These are phyloP conservation scores for Sylvietta virens DNA, from an alignment of 2,113 vertebrate genomes.

Conservation along the genomic window DNA sequence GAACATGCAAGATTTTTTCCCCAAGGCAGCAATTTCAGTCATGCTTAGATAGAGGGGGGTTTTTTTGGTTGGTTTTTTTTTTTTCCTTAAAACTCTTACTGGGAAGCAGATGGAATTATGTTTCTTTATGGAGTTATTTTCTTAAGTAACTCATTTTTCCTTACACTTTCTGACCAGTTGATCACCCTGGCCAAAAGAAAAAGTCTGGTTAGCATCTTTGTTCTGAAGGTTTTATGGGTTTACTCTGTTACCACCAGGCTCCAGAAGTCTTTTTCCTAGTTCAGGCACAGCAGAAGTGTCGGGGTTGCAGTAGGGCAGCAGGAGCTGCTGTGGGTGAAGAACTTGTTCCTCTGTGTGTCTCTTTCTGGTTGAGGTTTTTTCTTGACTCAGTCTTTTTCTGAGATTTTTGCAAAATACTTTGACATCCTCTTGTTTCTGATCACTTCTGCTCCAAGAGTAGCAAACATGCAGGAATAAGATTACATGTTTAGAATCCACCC, in stretches of 20 bases:
- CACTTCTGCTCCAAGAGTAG: background rate
- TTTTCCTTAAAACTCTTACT: background rate
- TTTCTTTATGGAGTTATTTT: background rate
- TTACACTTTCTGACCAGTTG: background rate
- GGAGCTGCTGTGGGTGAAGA: background rate
- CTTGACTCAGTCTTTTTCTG: background rate
- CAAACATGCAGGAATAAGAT: background rate
- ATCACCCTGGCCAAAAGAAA: background rate
- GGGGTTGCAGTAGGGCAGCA: background rate
- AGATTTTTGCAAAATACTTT: background rate
- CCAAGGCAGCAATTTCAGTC: background rate
- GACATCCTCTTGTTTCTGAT: background rate
- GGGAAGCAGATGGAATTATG: background rate
- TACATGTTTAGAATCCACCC: background rate
- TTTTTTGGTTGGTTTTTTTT: background rate
- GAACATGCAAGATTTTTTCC: background rate
- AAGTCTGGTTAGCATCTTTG: background rate
- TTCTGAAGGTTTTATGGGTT: background rate
- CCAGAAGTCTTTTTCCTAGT: background rate
- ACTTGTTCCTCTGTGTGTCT: accelerated
- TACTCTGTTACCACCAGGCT: background rate
- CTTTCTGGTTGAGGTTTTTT: background rate
- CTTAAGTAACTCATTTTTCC: background rate
- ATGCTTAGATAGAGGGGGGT: background rate
- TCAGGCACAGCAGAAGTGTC: background rate